Evolutionary conservation across 2,113 vertebrate genomes (phyloP), one percentile per base, ranked within the genome.

Genomic region (Zosterops hypoxanthus): DNA sequence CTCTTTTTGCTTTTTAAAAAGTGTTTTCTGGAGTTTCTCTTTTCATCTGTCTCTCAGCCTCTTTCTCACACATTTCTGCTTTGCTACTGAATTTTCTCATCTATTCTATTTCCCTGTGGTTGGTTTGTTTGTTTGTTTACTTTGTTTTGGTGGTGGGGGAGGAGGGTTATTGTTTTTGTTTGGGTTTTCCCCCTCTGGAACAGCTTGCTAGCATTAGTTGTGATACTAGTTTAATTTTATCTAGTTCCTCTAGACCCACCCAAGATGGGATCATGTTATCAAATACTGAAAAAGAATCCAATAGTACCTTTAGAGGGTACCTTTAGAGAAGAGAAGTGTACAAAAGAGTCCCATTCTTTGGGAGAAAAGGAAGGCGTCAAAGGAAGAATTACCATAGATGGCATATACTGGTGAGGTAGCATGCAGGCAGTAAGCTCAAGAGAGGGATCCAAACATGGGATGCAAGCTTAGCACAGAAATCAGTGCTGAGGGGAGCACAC

Each of bases 1-100:
- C 52, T 92, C 49, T 80, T 94, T 94, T 97, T 96, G 78, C 44
- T 94, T 97, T 92, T 88, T 78, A 86, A 78, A 64, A 34, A 83
- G 57, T n/a, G 19, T 36, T 83, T 76, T 71, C 72, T 95, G 94
- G 69, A 93, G 29, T 88, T 93, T 85, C 50, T 88, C 33, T 83
- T 96, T 86, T 82, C 13, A 57, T 93, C 47, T 91, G 1, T 52
- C 20, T 90, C 36, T 83, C 52, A 68, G 25, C 9, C 41, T 69
- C 47, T 82, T 92, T 87, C 53, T 95, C 46, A 88, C 55, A 56
- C 41, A 50, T 96, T 79, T 61, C 39, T 94, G 11, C 22, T 47
- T 75, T 87, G 61, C 65, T 65, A 34, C 56, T 93, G 52, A 57
- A 81, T 88, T 90, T 80, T 88, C 28, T 56, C 56, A 91, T 92